Percentiles rank a stretch among this genome's conserved stretches.
phyloP scores from a whole-genome alignment of 2,797 vertebrate genomes.

The Periparus ater region DNA sequence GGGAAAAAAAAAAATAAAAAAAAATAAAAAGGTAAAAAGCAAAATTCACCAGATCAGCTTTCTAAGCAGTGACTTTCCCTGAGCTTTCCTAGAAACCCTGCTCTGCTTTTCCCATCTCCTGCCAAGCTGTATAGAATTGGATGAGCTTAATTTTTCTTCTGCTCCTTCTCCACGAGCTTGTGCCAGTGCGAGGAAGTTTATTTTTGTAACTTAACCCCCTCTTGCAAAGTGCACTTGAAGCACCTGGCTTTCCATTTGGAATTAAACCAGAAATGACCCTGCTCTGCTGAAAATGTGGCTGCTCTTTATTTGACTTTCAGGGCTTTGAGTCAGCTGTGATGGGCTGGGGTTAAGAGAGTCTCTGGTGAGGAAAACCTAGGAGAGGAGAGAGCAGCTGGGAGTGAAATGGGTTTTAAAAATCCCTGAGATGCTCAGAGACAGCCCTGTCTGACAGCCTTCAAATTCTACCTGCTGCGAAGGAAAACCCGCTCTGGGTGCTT shows the following conservation, averaged over 20 bases:
- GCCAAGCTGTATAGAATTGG: constrained; percentile 52
- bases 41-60: constrained; percentile 56
- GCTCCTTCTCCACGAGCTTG: background rate
- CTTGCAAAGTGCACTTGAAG: constrained; percentile 29
- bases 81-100: constrained; percentile 62
- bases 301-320: constrained; percentile 10
- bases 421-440: background rate
- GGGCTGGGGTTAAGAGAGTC: background rate
- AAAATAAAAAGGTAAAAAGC: background rate
- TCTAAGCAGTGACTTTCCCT: constrained; percentile 50
- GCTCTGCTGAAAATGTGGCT: background rate
- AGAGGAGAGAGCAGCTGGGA: background rate
- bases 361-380: background rate
- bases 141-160: constrained; percentile 38
- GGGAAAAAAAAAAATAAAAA: background rate
- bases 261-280: background rate
- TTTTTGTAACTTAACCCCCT: constrained; percentile 64
- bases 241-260: constrained; percentile 32
- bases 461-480: background rate
- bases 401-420: background rate
- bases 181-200: constrained; percentile 34
- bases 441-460: background rate
- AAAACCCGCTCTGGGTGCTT: fast-evolving
- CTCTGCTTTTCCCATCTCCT: constrained; percentile 64
- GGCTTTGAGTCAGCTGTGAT: background rate